phyloP scores from a whole-genome alignment of 2,888 invertebrate species.

The Dorcus hopei region DNA sequence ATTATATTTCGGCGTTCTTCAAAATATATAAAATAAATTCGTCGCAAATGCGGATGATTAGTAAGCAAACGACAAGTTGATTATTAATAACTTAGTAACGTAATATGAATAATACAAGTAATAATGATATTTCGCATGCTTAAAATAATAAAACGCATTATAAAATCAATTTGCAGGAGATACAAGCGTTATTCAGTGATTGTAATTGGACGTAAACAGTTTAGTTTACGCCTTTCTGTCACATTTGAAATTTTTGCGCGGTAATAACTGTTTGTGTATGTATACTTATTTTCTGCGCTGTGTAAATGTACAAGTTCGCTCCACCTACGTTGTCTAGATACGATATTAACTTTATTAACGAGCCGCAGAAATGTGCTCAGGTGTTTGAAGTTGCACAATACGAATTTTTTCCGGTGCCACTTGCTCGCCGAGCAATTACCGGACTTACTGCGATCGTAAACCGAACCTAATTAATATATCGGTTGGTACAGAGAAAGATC shows the following conservation, averaged over 20 bases:
- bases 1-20: too few species aligned
- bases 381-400: conserved; percentile 1
- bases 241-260: conserved; percentile 21
- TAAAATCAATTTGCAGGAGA: conserved; percentile 16
- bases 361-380: neutral
- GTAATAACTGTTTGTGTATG: conserved; percentile 1
- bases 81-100: conserved; percentile 3
- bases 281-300: neutral
- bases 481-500: neutral
- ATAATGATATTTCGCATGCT: conserved; percentile 7
- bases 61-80: neutral
- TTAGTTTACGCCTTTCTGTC: conserved; percentile 25
- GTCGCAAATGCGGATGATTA: too few species aligned
- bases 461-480: neutral
- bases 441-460: neutral
- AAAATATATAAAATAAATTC: too few species aligned
- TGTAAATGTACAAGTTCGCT: conserved; percentile 10
- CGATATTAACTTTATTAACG: neutral
- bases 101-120: conserved; percentile 14
- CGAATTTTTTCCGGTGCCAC: neutral
- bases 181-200: conserved; percentile 22
- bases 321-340: conserved; percentile 5
- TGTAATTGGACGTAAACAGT: conserved; percentile 25
- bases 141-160: conserved; percentile 15
- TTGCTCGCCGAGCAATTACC: neutral